phyloP scores from a whole-genome alignment of 1,140 invertebrate species.

The Oncopeltus fasciatus region DNA sequence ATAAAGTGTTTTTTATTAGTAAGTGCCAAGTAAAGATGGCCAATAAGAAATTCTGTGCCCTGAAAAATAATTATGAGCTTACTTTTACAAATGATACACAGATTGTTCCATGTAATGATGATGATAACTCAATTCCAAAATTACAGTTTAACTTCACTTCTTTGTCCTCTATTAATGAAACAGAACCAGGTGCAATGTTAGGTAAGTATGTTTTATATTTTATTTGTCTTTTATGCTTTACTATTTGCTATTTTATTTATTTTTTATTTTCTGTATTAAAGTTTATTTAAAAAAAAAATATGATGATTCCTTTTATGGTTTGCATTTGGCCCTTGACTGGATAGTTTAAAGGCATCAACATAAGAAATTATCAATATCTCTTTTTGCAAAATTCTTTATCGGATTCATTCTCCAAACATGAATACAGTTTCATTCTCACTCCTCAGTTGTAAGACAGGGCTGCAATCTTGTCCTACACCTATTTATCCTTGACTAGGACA shows the following conservation, averaged over 20 bases:
- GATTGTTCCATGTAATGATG: slow-evolving; percentile 54
- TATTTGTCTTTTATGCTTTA: neutral
- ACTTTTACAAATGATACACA: slow-evolving; percentile 69
- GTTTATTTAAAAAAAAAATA: no score
- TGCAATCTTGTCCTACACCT: no score
- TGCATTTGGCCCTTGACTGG: no score
- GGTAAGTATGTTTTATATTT: slow-evolving; percentile 37
- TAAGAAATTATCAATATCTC: no score
- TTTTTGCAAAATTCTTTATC: no score
- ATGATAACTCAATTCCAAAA: slow-evolving; percentile 48
- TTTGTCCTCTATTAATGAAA: slow-evolving; percentile 57
- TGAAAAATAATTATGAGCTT: slow-evolving; percentile 95
- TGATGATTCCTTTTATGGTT: no score
- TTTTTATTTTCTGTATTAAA: neutral
- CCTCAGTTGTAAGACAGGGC: no score
- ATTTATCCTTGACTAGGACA: no score
- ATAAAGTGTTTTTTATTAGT: slow-evolving; percentile 79
- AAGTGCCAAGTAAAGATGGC: slow-evolving; percentile 71
- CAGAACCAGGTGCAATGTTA: slow-evolving; percentile 48
- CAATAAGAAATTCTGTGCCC: slow-evolving; percentile 71
- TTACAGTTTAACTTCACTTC: slow-evolving; percentile 71
- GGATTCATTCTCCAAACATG: no score
- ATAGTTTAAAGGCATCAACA: no score
- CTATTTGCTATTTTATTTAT: neutral
- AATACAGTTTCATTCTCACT: no score